Percentiles rank a stretch among this genome's conserved stretches.
Conservation (phyloP, 1,140 invertebrate species). For the Zaprionus tsacasi region DNA sequence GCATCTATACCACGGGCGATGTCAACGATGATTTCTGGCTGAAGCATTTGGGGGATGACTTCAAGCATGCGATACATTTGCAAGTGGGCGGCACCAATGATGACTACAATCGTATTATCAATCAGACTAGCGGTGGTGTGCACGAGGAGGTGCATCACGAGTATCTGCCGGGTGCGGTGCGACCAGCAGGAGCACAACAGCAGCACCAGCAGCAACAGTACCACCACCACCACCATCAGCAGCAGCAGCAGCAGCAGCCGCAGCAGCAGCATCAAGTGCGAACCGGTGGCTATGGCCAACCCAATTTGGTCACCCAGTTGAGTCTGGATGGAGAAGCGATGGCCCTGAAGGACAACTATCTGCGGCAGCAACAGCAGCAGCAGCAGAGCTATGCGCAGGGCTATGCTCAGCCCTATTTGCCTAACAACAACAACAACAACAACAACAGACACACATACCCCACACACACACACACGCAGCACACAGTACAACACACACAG, state of each 20-base stretch:
- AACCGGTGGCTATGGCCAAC: neutral
- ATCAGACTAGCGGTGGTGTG: slow-evolving; percentile 62
- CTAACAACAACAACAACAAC: neutral
- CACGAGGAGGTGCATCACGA: slow-evolving; percentile 74
- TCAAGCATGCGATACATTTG: slow-evolving; percentile 74
- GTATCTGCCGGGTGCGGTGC: slow-evolving; percentile 65
- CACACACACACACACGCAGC: slow-evolving; percentile 10
- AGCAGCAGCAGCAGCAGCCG: neutral
- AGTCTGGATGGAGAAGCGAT: slow-evolving; percentile 47
- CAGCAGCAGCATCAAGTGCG: neutral
- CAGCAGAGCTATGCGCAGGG: slow-evolving; percentile 15
- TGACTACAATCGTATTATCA: slow-evolving; percentile 65
- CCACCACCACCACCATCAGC: neutral
- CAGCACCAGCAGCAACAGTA: neutral
- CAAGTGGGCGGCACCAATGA: slow-evolving; percentile 71
- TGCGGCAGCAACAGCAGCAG: slow-evolving; percentile 31
- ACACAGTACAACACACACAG: neutral
- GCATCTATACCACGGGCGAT: slow-evolving; percentile 70
- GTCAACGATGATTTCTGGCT: slow-evolving; percentile 77
- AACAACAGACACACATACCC: slow-evolving; percentile 3
- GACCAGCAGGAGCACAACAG: slow-evolving; percentile 23
- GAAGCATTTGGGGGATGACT: slow-evolving; percentile 75
- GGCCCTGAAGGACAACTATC: slow-evolving; percentile 51
- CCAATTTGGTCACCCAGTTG: slow-evolving; percentile 28
- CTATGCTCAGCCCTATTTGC: slow-evolving; percentile 11